These are phyloP conservation scores for Progne subis DNA, from an alignment of 2,113 vertebrate genomes.

Conservation along the genomic window DNA sequence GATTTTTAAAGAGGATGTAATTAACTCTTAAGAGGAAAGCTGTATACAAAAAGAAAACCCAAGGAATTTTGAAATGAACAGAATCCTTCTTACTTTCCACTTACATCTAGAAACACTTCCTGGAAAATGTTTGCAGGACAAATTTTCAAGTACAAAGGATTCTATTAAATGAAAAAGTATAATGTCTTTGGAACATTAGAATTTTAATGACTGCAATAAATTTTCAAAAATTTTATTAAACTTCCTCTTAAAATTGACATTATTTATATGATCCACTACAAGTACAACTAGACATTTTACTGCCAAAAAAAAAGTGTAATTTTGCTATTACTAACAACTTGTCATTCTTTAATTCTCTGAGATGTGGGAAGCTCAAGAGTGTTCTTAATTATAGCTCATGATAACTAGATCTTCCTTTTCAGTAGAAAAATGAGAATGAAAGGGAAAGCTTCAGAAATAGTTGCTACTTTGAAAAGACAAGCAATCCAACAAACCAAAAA, in stretches of 20 bases:
- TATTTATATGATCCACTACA: background rate
- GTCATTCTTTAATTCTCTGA: background rate
- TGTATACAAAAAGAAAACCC: background rate
- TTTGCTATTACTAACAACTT: background rate
- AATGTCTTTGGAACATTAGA: background rate
- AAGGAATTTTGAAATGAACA: background rate
- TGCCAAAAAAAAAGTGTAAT: background rate
- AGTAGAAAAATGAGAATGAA: background rate
- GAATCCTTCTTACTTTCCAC: background rate
- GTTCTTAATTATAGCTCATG: background rate
- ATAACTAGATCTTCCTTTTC: background rate
- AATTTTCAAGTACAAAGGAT: background rate
- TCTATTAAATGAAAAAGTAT: background rate
- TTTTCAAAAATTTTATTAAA: background rate
- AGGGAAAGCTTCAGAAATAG: background rate
- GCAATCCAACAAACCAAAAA: background rate
- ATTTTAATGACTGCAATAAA: background rate
- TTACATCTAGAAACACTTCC: background rate
- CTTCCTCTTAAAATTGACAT: background rate
- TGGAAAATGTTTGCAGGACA: background rate
- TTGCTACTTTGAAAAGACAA: background rate
- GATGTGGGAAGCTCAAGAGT: background rate
- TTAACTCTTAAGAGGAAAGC: conserved; percentile 7
- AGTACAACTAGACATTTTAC: background rate
- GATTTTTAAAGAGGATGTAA: background rate